Evolutionary conservation across 2,888 invertebrate species (phyloP).

Genomic region (Aquatica leii): DNA sequence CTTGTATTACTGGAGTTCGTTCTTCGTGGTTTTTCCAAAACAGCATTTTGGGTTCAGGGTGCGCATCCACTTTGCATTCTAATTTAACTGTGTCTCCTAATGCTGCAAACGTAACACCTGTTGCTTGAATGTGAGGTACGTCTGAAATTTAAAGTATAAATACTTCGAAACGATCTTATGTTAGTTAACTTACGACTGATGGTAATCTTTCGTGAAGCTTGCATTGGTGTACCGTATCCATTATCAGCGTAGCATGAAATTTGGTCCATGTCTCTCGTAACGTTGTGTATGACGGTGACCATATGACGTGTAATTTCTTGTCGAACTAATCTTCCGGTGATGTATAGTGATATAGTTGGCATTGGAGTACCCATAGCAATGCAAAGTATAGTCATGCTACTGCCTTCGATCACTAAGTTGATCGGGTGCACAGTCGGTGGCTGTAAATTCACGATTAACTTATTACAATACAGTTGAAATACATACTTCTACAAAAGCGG

Average conservation of each 20-base stretch:
- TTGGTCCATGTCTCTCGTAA: slow-evolving; percentile 84
- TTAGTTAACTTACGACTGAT: slow-evolving; percentile 80
- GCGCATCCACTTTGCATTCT: slow-evolving; percentile 80
- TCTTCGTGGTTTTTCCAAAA: slow-evolving; percentile 84
- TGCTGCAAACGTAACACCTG: slow-evolving; percentile 79
- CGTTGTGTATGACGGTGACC: slow-evolving; percentile 87
- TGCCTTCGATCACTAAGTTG: slow-evolving; percentile 83
- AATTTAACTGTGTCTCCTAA: slow-evolving; percentile 79
- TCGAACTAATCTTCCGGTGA: slow-evolving; percentile 79
- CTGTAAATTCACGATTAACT: slow-evolving; percentile 56
- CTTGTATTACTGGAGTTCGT: slow-evolving; percentile 77
- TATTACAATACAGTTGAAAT: background rate
- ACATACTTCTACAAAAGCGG: slow-evolving; percentile 83
- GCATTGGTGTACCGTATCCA: slow-evolving; percentile 87
- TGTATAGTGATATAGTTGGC: slow-evolving; percentile 84
- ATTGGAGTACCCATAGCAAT: slow-evolving; percentile 87
- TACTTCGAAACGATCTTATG: no score
- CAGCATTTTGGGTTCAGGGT: slow-evolving; percentile 81
- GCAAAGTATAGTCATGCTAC: slow-evolving; percentile 86
- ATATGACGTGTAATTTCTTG: slow-evolving; percentile 85
- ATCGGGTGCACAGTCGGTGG: slow-evolving; percentile 86
- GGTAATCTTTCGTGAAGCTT: slow-evolving; percentile 79
- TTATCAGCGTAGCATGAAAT: slow-evolving; percentile 90
- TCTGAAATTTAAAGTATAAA: slow-evolving; percentile 63
- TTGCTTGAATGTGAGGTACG: slow-evolving; percentile 78